A percentile compares a stretch with the other conserved stretches of the same genome.
Conservation (phyloP, 2,888 invertebrate genomes). For the Pheosia tremula region DNA sequence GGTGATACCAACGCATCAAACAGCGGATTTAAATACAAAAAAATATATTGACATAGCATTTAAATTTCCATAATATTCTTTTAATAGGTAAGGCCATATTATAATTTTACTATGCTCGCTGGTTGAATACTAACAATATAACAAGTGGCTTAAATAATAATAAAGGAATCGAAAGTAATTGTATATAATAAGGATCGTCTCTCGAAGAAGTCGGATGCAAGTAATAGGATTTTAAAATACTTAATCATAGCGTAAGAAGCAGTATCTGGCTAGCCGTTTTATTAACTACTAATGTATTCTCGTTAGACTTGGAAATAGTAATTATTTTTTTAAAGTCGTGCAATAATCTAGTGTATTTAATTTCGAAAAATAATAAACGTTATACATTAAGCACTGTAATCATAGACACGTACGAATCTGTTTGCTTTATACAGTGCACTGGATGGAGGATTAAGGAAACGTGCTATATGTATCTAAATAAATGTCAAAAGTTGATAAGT, state of each 20-base stretch:
- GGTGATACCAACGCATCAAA: constrained; percentile 17
- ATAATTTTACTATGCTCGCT: constrained; percentile 4
- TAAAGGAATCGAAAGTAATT: not conserved
- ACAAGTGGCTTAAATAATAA: constrained; percentile 3
- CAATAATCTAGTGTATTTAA: too few relatives aligned
- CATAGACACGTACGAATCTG: too few relatives aligned
- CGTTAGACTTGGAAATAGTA: too few relatives aligned
- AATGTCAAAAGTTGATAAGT: too few relatives aligned
- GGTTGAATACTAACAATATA: constrained; percentile 2
- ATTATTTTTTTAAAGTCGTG: too few relatives aligned
- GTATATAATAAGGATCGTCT: not conserved
- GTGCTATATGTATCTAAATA: too few relatives aligned
- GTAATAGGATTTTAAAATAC: not conserved
- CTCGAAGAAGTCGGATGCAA: not conserved
- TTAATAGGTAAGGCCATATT: constrained; percentile 11
- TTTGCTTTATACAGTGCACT: too few relatives aligned
- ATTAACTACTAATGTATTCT: too few relatives aligned
- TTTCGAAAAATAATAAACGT: too few relatives aligned
- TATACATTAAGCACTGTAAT: too few relatives aligned
- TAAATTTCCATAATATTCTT: constrained; percentile 22
- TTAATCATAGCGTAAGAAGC: not conserved
- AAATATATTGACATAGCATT: constrained; percentile 11
- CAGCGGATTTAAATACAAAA: constrained; percentile 19
- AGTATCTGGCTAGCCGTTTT: not conserved
- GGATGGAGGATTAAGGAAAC: too few relatives aligned